Evolutionary conservation across 2,113 vertebrate genomes (phyloP).

Genomic region (Climacteris rufus): DNA sequence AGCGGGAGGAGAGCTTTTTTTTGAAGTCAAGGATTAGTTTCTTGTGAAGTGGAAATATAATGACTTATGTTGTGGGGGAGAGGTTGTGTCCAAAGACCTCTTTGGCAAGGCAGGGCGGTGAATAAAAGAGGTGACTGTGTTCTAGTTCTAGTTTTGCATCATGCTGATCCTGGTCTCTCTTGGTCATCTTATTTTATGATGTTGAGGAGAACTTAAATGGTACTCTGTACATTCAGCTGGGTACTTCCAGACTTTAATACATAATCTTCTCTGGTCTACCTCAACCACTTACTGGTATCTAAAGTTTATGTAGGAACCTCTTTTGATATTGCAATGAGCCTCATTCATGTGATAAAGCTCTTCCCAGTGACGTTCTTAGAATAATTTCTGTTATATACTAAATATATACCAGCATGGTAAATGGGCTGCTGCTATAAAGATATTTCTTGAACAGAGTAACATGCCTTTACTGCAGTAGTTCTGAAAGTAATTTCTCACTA

Average conservation of each 20-base stretch:
- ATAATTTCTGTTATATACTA: neutral
- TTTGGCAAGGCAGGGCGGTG: neutral
- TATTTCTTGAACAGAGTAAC: neutral
- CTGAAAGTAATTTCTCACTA: neutral
- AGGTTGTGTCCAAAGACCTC: neutral
- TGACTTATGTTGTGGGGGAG: neutral
- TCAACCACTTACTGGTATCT: neutral
- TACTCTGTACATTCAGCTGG: neutral
- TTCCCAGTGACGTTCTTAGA: neutral
- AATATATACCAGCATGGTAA: neutral
- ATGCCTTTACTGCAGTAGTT: neutral
- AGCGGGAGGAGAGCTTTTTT: neutral
- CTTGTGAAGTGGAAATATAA: neutral
- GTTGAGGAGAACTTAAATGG: neutral
- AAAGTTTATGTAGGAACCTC: neutral
- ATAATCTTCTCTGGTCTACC: neutral
- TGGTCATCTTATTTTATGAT: neutral
- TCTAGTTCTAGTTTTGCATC: neutral
- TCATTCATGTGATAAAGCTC: neutral
- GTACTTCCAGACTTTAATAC: neutral
- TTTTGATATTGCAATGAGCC: accelerated
- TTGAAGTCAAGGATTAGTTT: neutral
- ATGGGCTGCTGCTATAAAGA: neutral
- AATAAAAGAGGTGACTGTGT: neutral
- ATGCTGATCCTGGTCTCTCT: neutral